Percentiles rank a stretch among this genome's conserved stretches.
phyloP scores from a whole-genome alignment of 2,888 invertebrate species.

The Proisotoma minuta region DNA sequence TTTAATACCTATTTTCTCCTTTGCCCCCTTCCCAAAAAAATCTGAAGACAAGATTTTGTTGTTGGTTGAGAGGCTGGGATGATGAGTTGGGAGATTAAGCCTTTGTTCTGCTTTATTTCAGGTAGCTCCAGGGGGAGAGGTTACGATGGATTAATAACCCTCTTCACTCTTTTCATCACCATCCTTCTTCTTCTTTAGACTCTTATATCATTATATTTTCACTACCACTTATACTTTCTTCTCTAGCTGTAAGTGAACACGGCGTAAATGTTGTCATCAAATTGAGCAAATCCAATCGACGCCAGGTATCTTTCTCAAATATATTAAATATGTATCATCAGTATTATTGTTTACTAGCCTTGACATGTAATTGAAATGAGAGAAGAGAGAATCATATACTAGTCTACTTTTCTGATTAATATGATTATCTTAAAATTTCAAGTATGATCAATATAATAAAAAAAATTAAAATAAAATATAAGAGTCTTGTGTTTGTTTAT shows the following conservation, averaged over 20 bases:
- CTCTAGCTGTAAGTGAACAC: no score
- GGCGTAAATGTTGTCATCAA: no score
- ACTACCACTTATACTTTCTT: no score
- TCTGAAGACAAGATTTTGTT: neutral
- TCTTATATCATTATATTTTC: neutral
- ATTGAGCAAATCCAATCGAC: no score
- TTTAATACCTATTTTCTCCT: neutral
- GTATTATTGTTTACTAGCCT: no score
- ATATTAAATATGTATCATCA: no score
- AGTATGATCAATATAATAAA: no score
- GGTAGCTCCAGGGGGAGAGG: conserved; percentile 5
- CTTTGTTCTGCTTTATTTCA: conserved; percentile 12
- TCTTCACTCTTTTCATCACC: neutral
- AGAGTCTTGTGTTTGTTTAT: neutral
- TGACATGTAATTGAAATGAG: no score
- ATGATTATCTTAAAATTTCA: no score
- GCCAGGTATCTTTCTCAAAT: no score
- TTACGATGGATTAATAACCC: conserved; percentile 1
- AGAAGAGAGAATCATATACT: no score
- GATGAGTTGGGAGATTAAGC: conserved; percentile 8
- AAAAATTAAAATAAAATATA: neutral
- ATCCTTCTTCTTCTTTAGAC: neutral
- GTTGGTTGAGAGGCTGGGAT: neutral
- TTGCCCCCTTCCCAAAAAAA: neutral
- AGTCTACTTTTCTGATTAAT: no score